phyloP scores from a whole-genome alignment of 2,888 invertebrate species.

The Sminthurinus aureus region DNA sequence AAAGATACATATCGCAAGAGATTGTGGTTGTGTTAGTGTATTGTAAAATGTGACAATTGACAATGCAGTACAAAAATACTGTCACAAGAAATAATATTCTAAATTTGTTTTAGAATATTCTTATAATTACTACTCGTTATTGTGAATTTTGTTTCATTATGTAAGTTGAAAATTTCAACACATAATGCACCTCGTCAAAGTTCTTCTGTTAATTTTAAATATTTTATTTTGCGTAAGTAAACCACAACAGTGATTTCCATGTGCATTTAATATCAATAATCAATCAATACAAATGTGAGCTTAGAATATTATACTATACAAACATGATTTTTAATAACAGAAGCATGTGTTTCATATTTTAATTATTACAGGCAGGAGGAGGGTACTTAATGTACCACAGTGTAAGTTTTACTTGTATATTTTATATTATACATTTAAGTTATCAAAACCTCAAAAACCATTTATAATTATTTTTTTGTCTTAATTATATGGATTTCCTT shows the following conservation, averaged over 20 bases:
- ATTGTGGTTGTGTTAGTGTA: too few relatives aligned
- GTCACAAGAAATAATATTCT: too few relatives aligned
- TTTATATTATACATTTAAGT: background rate
- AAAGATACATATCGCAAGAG: too few relatives aligned
- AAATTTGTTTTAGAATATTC: too few relatives aligned
- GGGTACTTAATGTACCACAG: too few relatives aligned
- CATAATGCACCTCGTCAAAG: slow-evolving; percentile 2
- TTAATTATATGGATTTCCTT: background rate
- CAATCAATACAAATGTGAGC: background rate
- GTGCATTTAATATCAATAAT: background rate
- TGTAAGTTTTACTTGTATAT: background rate
- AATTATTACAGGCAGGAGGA: background rate
- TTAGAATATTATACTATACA: too few relatives aligned
- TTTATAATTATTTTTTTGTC: background rate
- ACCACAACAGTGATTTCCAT: background rate
- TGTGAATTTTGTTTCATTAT: background rate
- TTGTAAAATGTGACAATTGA: too few relatives aligned
- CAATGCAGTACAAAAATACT: too few relatives aligned
- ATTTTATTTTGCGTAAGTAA: slow-evolving; percentile 8
- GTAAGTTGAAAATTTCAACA: background rate
- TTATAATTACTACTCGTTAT: too few relatives aligned
- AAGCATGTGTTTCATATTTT: background rate
- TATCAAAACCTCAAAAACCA: background rate
- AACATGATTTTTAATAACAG: too few relatives aligned
- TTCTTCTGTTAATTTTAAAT: slow-evolving; percentile 6